Base-by-base conservation (phyloP, 2,797 vertebrate genomes). In the Rhinichthys osculus region DNA sequence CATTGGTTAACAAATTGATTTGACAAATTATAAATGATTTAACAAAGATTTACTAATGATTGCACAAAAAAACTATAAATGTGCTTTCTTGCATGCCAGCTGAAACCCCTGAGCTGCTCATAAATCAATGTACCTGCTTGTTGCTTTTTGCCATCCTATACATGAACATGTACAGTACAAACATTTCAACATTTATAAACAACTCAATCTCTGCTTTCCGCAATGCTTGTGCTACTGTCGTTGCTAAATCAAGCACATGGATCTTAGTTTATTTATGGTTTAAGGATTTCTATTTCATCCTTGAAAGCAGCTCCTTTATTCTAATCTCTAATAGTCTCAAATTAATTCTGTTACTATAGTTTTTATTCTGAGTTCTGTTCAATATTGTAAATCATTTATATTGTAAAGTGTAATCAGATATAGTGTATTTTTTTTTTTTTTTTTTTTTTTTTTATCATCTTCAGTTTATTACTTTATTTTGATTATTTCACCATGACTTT, bases 131-230 rank as follows among this genome's bases (percentile, higher is more conserved):
- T 33, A 47, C 19, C 62, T 67, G 30, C 42, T 50, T 67, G 42
- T 23, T 80, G 62, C 40, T 47, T 66, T 66, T 67, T 80, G 19
- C 78, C 62, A 50, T 67, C 42, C 30, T 50, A 47, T 47, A 35
- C 44, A 52, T 80, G 50, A 80, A 52, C 30, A 35, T 47, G 30
- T 52, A 70, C 21, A 54, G n/a, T 30, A 64, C 11, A 81, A 70
- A 81, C 47, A 54, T 54, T 54, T 52, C 8, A 64, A 69, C 78
- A 69, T 52, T 17, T 81, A 69, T 52, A 23, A 52, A 38, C 59
- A 79, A 54, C 40, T 66, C 44, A 35, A 69, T 33, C 19, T 69
- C 62, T 47, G 21, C 30, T 81, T 69, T 69, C 64, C 44, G 69
- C 64, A 69, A 38, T 35, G 11, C 21, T 2, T 64, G 77, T 78